Percentiles rank a stretch among this genome's conserved stretches.
Conservation (phyloP, 2,888 invertebrate species). For the Hemithea aestivaria region DNA sequence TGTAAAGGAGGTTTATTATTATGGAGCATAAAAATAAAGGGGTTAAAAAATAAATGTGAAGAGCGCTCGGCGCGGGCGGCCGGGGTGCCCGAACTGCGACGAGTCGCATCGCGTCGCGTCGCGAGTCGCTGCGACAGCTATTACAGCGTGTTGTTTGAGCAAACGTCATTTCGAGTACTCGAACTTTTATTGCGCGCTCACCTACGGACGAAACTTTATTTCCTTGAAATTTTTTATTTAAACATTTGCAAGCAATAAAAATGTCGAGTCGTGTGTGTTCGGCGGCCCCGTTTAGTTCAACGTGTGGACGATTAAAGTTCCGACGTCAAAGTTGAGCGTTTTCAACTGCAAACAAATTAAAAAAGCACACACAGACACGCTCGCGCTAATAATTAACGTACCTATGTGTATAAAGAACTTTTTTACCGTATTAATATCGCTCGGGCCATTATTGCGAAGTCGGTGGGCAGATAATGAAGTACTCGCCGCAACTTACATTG, state of each 20-base stretch:
- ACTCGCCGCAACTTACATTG: constrained; percentile 10
- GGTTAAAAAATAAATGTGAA: constrained; percentile 14
- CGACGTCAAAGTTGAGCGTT: constrained; percentile 48
- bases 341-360: constrained; percentile 44
- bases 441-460: constrained; percentile 32
- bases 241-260: constrained; percentile 37
- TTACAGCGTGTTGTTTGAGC: constrained; percentile 13
- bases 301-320: constrained; percentile 41
- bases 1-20: constrained; percentile 16
- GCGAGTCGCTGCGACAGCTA: not conserved
- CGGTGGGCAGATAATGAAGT: constrained; percentile 33
- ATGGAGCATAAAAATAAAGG: constrained; percentile 12
- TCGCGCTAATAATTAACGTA: constrained; percentile 34
- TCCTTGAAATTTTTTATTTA: constrained; percentile 31
- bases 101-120: too few species aligned
- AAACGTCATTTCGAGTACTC: constrained; percentile 15
- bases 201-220: constrained; percentile 24
- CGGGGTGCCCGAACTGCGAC: too few species aligned
- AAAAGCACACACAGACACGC: constrained; percentile 30
- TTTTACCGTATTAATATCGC: constrained; percentile 38
- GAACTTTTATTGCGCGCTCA: constrained; percentile 20
- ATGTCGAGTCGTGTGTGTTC: constrained; percentile 30
- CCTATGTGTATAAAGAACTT: constrained; percentile 38
- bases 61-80: constrained; percentile 4
- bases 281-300: constrained; percentile 41